Evolutionary conservation across 2,888 invertebrate species (phyloP), one percentile per base, ranked within the genome.

Genomic region (Agonopterix arenella): DNA sequence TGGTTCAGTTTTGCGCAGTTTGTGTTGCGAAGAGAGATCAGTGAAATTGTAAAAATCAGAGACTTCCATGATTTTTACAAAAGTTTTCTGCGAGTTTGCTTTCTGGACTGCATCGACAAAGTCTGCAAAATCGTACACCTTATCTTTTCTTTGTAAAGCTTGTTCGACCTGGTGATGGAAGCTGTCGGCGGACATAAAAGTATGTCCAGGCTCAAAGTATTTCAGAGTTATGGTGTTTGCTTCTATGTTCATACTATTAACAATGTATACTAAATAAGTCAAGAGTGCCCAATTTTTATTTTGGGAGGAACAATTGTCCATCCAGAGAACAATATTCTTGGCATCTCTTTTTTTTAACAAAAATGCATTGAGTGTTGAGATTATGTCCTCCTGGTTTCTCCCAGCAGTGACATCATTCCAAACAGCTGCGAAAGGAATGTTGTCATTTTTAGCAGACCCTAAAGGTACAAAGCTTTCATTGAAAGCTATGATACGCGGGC

Each of bases 391-490:
- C 47, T 53, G 52, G 7, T 48, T 41, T 36, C 55, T 44, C 3
- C 54, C 56, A 4, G 52, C 49, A n/a, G 50, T 43, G 1, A 49
- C 44, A 37, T 58, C 58, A 36, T 50, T 47, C 58, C 58, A 56
- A 8, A 50, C 8, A n/a, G 47, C 53, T 7, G 56, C 56, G 28
- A 45, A 54, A 11, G 53, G 56, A 28, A 47, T 43, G 18, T 48
- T 42, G 9, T 47, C 41, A 18, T 45, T 43, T 1, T 44, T 42
- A 42, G 43, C 46, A 40, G 46, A 36, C 5, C 57, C 53, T 8
- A 55, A 11, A 11, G 57, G 53, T 5, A 57, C 55, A 44, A 58
- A 59, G 48, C 55, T 56, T 55, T 59, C 55, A 41, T 60, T 59
- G 41, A 53, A 62, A 11, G 52, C 53, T 44, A 60, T 53, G 13